Percentiles rank a stretch among this genome's conserved stretches.
Conservation (phyloP, 2,113 vertebrate genomes). For the Callocephalon fimbriatum region DNA sequence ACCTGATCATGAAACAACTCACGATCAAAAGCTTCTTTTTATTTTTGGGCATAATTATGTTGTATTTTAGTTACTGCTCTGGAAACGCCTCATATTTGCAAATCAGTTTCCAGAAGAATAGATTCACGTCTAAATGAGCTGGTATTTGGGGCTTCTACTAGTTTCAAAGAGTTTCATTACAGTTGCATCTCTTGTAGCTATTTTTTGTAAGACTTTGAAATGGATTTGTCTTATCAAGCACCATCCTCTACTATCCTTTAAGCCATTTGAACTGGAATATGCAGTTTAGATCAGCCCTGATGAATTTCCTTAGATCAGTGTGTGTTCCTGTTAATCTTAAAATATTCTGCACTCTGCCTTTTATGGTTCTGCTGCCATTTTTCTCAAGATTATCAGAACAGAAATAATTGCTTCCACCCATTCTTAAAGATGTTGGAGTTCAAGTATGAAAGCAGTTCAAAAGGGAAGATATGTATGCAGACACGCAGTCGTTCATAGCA, state of each 20-base stretch:
- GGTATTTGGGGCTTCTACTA: neutral
- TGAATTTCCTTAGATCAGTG: conserved; percentile 22
- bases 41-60: conserved; percentile 24
- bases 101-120: conserved; percentile 29
- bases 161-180: conserved; percentile 34
- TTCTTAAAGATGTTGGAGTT: conserved; percentile 17
- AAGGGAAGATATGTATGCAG: neutral
- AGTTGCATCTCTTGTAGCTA: neutral
- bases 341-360: neutral
- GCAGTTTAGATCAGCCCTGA: conserved; percentile 14
- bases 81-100: neutral
- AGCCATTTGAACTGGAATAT: conserved; percentile 35
- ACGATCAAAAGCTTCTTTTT: neutral
- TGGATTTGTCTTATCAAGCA: conserved; percentile 15
- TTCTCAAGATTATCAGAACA: conserved; percentile 13
- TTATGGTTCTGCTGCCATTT: conserved; percentile 28
- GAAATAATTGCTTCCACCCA: neutral
- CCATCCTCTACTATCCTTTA: conserved; percentile 3
- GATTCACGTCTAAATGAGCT: conserved; percentile 6
- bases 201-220: conserved; percentile 19
- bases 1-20: neutral
- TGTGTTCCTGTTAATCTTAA: conserved; percentile 17
- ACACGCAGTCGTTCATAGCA: neutral
- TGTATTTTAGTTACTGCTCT: conserved; percentile 39
- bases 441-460: conserved; percentile 8